phyloP scores from a whole-genome alignment of 2,888 invertebrate genomes.

The Pycnomerus fuliginosus region DNA sequence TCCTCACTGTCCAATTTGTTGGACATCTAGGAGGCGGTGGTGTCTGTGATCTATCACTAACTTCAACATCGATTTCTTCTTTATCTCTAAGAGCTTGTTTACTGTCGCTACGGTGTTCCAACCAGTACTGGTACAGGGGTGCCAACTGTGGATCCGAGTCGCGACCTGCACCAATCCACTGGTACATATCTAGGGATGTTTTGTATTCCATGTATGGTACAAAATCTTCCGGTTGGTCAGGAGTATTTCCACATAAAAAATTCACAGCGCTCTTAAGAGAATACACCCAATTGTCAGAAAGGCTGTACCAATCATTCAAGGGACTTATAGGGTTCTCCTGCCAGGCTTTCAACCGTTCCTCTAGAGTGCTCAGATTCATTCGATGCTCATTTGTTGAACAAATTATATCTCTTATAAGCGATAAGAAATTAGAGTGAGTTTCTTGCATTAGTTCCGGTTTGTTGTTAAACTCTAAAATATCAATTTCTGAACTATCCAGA shows the following conservation, averaged over 20 bases:
- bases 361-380: slow-evolving; percentile 74
- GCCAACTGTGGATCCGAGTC: slow-evolving; percentile 80
- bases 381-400: slow-evolving; percentile 83
- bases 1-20: slow-evolving; percentile 80
- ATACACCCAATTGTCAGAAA: slow-evolving; percentile 71
- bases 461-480: slow-evolving; percentile 57
- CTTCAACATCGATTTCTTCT: slow-evolving; percentile 46
- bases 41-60: slow-evolving; percentile 51
- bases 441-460: slow-evolving; percentile 70
- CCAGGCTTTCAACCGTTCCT: slow-evolving; percentile 71
- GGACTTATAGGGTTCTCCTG: slow-evolving; percentile 79
- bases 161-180: slow-evolving; percentile 93
- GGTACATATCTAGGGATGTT: slow-evolving; percentile 68
- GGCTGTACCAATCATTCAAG: slow-evolving; percentile 76
- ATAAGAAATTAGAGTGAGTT: slow-evolving; percentile 83
- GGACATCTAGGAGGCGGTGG: slow-evolving; percentile 66
- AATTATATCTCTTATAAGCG: slow-evolving; percentile 83
- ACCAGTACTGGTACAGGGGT: slow-evolving; percentile 77
- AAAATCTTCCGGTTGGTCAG: slow-evolving; percentile 81
- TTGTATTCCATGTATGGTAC: slow-evolving; percentile 88
- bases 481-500: slow-evolving; percentile 61
- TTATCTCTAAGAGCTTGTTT: slow-evolving; percentile 42
- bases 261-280: slow-evolving; percentile 76
- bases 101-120: slow-evolving; percentile 62
- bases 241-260: slow-evolving; percentile 80